Evolutionary conservation across 2,888 invertebrate genomes (phyloP).

Genomic region (Meteorus cinctellus): DNA sequence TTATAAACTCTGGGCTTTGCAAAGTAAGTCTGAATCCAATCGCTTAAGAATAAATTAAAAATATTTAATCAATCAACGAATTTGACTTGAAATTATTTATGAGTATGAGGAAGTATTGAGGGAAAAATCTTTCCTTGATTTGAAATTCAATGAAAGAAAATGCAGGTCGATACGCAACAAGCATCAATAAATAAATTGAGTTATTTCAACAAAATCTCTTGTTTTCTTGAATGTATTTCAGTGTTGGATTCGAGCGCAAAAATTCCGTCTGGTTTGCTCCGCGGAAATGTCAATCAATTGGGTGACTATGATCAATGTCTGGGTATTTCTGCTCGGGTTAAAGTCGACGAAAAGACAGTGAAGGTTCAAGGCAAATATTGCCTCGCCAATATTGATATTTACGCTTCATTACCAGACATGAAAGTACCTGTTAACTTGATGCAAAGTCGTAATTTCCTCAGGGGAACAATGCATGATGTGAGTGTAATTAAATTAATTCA

Average conservation of each 20-base stretch:
- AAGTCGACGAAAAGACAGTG: conserved; percentile 77
- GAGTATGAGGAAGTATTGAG: too few relatives aligned
- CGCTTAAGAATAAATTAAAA: too few relatives aligned
- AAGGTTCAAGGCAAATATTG: conserved; percentile 82
- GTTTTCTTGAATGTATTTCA: conserved; percentile 71
- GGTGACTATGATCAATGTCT: conserved; percentile 84
- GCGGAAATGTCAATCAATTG: conserved; percentile 82
- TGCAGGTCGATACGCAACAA: too few relatives aligned
- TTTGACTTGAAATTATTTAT: not conserved
- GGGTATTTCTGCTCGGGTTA: conserved; percentile 76
- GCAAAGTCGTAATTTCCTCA: conserved; percentile 79
- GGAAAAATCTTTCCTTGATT: too few relatives aligned
- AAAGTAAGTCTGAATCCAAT: conserved; percentile 76
- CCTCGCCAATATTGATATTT: conserved; percentile 79
- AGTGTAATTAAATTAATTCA: conserved; percentile 56
- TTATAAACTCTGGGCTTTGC: conserved; percentile 82
- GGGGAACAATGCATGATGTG: conserved; percentile 80
- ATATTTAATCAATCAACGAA: too few relatives aligned
- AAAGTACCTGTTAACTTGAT: conserved; percentile 80
- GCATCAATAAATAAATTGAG: not conserved
- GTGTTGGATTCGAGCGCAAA: conserved; percentile 85
- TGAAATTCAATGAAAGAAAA: too few relatives aligned
- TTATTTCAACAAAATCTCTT: conserved; percentile 2
- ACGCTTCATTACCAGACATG: conserved; percentile 76
- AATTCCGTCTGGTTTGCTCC: conserved; percentile 80